Conservation (phyloP, 2,797 vertebrate genomes). For the Girardinus metallicus region DNA sequence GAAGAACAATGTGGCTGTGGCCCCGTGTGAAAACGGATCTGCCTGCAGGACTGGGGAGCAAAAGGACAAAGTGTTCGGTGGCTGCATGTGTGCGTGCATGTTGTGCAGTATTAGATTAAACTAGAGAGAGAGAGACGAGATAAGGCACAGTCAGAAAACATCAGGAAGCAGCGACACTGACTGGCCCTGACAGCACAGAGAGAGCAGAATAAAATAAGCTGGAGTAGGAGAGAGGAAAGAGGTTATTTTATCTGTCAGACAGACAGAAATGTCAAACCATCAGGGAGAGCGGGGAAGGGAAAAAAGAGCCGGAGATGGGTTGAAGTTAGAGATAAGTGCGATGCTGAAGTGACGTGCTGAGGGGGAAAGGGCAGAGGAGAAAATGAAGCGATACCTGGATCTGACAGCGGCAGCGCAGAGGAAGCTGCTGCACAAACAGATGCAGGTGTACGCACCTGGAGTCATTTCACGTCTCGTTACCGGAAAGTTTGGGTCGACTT, state of each 20-base stretch:
- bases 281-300: conserved; percentile 8
- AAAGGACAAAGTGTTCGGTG: conserved; percentile 4
- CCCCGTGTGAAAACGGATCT: conserved; percentile 27
- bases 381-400: neutral
- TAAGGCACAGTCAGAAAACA: conserved; percentile 43
- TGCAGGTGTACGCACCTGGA: conserved; percentile 37
- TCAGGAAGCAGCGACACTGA: conserved; percentile 55
- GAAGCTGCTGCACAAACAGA: conserved; percentile 17
- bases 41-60: conserved; percentile 31
- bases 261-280: conserved; percentile 54
- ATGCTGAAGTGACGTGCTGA: conserved; percentile 12
- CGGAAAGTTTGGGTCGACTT: neutral
- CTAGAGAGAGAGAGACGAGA: conserved; percentile 3
- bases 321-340: conserved; percentile 50
- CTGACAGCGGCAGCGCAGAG: conserved; percentile 36
- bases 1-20: conserved; percentile 63
- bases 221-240: conserved; percentile 9
- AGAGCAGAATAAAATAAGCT: conserved; percentile 49
- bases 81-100: neutral
- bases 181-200: conserved; percentile 34
- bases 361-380: conserved; percentile 5
- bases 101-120: conserved; percentile 15
- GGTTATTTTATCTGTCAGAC: conserved; percentile 56
- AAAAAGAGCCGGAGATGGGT: conserved; percentile 31
- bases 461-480: conserved; percentile 23